Conservation (phyloP, 2,113 vertebrate species). For the Crypturellus undulatus region DNA sequence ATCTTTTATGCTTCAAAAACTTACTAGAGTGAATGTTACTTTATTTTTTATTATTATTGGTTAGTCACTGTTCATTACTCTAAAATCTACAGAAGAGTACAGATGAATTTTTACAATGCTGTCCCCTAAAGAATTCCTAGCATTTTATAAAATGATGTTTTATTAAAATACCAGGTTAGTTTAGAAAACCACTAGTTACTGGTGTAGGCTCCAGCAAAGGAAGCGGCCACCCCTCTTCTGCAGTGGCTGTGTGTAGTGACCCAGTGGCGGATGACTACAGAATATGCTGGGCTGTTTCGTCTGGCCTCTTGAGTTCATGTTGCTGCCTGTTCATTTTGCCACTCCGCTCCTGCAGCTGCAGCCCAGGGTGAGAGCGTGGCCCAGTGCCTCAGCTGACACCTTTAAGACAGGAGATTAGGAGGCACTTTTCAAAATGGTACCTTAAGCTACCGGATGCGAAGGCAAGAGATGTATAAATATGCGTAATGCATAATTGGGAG, state of each 20-base stretch:
- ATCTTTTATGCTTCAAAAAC: not conserved
- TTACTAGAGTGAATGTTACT: not conserved
- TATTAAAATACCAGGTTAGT: not conserved
- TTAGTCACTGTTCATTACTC: not conserved
- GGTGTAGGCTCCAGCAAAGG: not conserved
- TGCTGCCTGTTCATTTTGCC: not conserved
- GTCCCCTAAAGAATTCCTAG: not conserved
- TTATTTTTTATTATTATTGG: not conserved
- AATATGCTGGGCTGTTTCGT: not conserved
- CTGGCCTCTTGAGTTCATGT: not conserved
- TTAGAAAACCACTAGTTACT: not conserved
- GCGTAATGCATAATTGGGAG: not conserved
- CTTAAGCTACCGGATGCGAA: not conserved
- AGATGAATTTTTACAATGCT: not conserved
- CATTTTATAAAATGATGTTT: not conserved
- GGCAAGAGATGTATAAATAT: not conserved
- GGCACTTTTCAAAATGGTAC: not conserved
- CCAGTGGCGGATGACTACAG: not conserved
- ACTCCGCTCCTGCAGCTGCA: not conserved
- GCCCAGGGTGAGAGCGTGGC: not conserved
- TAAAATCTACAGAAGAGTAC: not conserved
- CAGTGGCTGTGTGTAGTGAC: rapidly evolving
- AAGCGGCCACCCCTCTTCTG: not conserved
- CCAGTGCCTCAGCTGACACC: not conserved
- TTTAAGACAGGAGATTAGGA: not conserved